phyloP scores from a whole-genome alignment of 53 echinoderm and acorn worm genomes.

The Arbacia lixula region DNA sequence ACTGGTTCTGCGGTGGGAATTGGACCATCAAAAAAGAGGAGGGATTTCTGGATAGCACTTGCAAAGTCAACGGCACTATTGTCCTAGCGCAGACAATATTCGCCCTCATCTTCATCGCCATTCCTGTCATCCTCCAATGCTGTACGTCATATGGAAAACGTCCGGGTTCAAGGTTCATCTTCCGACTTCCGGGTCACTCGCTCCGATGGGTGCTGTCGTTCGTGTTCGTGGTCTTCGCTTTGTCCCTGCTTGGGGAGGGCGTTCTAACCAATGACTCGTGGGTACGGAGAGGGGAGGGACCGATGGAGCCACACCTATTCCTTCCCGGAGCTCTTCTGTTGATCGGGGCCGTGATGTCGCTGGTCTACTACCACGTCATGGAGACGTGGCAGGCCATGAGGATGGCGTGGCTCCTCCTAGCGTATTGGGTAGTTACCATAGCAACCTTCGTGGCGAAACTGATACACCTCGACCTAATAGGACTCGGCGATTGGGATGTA shows the following conservation, averaged over 20 bases:
- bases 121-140: constrained; percentile 62
- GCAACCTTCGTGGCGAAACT: constrained; percentile 46
- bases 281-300: neutral
- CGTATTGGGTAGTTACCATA: constrained; percentile 72
- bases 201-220: constrained; percentile 65
- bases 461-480: constrained; percentile 45
- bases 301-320: constrained; percentile 67
- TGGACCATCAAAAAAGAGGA: neutral
- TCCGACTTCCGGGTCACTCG: constrained; percentile 76
- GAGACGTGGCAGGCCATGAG: constrained; percentile 63
- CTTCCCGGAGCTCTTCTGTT: constrained; percentile 42
- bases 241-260: constrained; percentile 65
- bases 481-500: constrained; percentile 13
- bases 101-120: constrained; percentile 45
- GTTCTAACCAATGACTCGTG: constrained; percentile 65
- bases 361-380: constrained; percentile 73
- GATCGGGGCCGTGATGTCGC: constrained; percentile 35
- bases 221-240: constrained; percentile 38
- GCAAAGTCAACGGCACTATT: constrained; percentile 16
- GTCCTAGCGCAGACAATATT: constrained; percentile 65
- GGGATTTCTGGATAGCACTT: constrained; percentile 18
- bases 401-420: constrained; percentile 74
- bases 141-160: constrained; percentile 48
- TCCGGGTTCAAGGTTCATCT: constrained; percentile 23
- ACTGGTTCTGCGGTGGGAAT: constrained; percentile 44